Evolutionary conservation across 2,888 invertebrate species (phyloP).

Genomic region (Helicoverpa assulta): DNA sequence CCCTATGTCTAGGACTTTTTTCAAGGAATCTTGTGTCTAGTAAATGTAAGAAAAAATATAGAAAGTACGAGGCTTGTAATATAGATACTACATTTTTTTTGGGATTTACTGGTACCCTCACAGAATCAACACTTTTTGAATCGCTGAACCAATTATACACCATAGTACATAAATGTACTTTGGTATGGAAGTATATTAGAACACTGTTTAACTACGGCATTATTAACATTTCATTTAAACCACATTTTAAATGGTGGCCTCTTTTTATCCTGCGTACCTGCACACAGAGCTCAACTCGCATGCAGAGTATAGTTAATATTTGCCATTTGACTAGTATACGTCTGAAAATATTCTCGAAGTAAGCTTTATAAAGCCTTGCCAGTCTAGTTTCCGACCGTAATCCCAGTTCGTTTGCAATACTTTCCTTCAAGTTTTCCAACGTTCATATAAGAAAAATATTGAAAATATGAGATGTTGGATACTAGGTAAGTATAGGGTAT

Average conservation of each 20-base stretch:
- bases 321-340: not conserved
- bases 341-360: not conserved
- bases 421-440: not conserved
- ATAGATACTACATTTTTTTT: too few relatives aligned
- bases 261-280: too few relatives aligned
- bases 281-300: not conserved
- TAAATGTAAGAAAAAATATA: not conserved
- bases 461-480: conserved; percentile 1
- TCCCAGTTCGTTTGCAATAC: not conserved
- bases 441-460: conserved; percentile 11
- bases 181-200: too few relatives aligned
- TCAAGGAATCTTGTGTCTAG: not conserved
- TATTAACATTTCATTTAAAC: too few relatives aligned
- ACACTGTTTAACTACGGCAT: too few relatives aligned
- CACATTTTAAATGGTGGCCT: too few relatives aligned
- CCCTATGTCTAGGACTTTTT: conserved; percentile 20
- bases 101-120: too few relatives aligned
- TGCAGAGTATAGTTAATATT: not conserved
- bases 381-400: conserved; percentile 1
- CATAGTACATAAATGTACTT: too few relatives aligned
- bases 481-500: not conserved
- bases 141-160: too few relatives aligned
- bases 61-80: not conserved
- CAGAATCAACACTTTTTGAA: too few relatives aligned
- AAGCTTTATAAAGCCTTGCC: not conserved